phyloP scores from a whole-genome alignment of 2,113 vertebrate species.

The Platichthys flesus region DNA sequence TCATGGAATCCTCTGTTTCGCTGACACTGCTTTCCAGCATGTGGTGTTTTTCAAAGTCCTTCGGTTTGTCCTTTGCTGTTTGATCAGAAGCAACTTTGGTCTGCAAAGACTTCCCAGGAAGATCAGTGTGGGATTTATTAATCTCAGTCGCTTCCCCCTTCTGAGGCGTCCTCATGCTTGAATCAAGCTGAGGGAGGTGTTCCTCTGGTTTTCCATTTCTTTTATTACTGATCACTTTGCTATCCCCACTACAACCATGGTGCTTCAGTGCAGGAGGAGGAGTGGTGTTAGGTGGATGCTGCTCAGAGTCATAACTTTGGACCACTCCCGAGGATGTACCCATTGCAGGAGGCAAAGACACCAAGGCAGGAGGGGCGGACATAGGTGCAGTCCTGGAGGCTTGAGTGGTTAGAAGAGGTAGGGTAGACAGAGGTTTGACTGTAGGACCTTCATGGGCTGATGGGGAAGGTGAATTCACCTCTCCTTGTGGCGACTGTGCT shows the following conservation, averaged over 20 bases:
- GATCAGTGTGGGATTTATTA: constrained; percentile 26
- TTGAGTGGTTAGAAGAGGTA: constrained; percentile 78
- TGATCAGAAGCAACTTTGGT: constrained; percentile 23
- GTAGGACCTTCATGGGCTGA: constrained; percentile 50
- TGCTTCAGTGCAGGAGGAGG: constrained; percentile 29
- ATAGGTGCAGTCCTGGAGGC: constrained; percentile 71
- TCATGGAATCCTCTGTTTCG: constrained; percentile 31
- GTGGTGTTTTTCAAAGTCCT: constrained; percentile 32
- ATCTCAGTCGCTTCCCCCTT: constrained; percentile 41
- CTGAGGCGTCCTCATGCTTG: constrained; percentile 14
- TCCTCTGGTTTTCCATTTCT: constrained; percentile 48
- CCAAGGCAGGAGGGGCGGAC: constrained; percentile 70
- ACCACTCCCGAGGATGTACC: constrained; percentile 46
- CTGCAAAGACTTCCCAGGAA: constrained; percentile 41
- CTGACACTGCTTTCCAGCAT: background rate
- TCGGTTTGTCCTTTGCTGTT: constrained; percentile 36
- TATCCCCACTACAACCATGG: constrained; percentile 25
- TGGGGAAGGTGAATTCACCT: constrained; percentile 26
- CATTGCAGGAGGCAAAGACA: constrained; percentile 55
- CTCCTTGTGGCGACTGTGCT: constrained; percentile 34
- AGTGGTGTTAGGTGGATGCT: constrained; percentile 21
- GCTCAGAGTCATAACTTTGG: constrained; percentile 39
- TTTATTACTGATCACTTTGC: constrained; percentile 18
- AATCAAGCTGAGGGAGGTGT: constrained; percentile 29
- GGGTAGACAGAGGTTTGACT: constrained; percentile 64